Conservation (phyloP, 2,888 invertebrate species). For the Thera britannica region DNA sequence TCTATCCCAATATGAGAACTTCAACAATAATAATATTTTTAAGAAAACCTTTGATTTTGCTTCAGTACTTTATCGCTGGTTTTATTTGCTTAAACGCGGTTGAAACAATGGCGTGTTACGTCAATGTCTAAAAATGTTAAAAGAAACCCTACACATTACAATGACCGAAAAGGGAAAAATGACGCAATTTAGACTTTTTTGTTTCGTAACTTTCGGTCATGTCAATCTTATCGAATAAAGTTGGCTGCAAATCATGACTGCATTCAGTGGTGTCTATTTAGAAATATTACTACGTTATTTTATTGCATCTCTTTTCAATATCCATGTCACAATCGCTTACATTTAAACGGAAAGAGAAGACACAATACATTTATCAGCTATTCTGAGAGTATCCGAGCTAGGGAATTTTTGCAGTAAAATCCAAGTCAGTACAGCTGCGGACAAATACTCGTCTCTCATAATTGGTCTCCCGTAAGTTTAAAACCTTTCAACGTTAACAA, state of each 20-base stretch:
- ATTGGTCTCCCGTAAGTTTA: background rate
- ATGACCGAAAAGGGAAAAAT: too few species aligned
- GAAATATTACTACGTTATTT: background rate
- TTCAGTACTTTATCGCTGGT: background rate
- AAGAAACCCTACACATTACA: background rate
- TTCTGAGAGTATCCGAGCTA: background rate
- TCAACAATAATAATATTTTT: background rate
- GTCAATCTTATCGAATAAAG: too few species aligned
- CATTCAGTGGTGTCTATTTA: too few species aligned
- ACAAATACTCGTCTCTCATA: background rate
- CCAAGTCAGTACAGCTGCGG: background rate
- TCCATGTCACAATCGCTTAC: background rate
- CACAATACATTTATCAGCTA: background rate
- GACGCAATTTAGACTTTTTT: too few species aligned
- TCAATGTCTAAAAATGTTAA: background rate
- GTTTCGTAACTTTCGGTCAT: too few species aligned
- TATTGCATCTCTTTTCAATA: background rate
- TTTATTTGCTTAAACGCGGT: background rate
- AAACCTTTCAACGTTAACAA: slow-evolving; percentile 4
- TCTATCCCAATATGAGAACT: background rate
- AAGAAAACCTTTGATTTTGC: background rate
- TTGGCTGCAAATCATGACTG: too few species aligned
- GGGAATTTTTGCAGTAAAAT: background rate
- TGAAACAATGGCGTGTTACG: background rate
- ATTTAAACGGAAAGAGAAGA: background rate